Base-by-base conservation (phyloP, 2,113 vertebrate genomes). In the Aegithalos caudatus region DNA sequence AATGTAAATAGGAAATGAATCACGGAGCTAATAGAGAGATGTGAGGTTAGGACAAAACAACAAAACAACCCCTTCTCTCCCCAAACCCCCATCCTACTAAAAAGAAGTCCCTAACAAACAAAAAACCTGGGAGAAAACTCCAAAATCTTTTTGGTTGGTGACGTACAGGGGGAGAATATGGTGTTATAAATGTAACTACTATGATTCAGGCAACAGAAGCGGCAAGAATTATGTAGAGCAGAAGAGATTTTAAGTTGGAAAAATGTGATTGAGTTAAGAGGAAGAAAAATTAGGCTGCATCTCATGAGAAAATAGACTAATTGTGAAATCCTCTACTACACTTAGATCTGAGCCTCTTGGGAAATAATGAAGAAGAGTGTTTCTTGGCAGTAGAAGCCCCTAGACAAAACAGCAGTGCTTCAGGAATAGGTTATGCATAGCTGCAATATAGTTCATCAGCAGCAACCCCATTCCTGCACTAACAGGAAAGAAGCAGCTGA, bases 221-320 rank as follows among this genome's bases (percentile, higher is more conserved):
- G 0, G 47, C 13, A 86, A 69, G 71, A 95, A 91, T 95, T 96
- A 97, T 96, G 76, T 95, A 73, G 86, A 95, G 90, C 93, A 95
- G 84, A 94, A 94, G 54, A 96, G 89, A 87, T 28, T 94, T 94
- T 92, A 70, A 86, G 92, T 74, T 78, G 51, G 66, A 86, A 96
- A 94, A 94, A 91, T 77, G 74, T 65, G 62, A 88, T 95, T 91
- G 94, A 92, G 77, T 92, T 94, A 92, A 91, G 79, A 90, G 66
- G 73, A 94, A 89, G 87, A 95, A 94, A 96, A 95, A 97, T 95
- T 95, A 95, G 96, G 95, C 93, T 96, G 87, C 92, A 83, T 94
- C 95, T 97, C 94, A 62, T 64, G 90, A 95, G 96, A 95, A 95
- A 95, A 94, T n/a, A 94, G 92, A 77, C 95, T 94, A 96, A 94